Base-by-base conservation (phyloP, 1,140 invertebrate species). In the Procambarus virginalis region DNA sequence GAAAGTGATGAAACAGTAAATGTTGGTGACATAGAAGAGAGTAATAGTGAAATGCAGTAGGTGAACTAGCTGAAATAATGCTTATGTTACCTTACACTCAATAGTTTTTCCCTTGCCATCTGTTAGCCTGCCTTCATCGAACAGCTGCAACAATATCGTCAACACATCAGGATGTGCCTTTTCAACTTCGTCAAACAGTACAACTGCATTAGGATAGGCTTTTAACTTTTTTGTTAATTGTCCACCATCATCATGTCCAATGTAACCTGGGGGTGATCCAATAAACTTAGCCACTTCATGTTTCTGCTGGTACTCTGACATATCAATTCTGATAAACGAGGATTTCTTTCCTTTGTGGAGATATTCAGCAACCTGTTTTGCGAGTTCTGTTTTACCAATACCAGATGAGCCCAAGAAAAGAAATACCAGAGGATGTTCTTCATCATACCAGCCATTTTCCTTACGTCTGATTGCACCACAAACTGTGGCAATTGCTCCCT, bases 301-400 rank as follows among this genome's bases (percentile, higher is more conserved):
- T 94, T 97, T 98, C 93, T 98, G 96, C 94, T 98, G 98, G 94
- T 98, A 99, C 94, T 99, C 98, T 2, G 97, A 98, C 98, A 99
- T 99, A 93, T 99, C 98, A 1, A 99, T 94, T 46, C 98, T 94
- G 92, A 99, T 98, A 94, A 99, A 99, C 6, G 95, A 95, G 86
- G 96, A 94, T 2, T 95, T 94, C 93, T 94, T 94, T 93, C 97
- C 96, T 93, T 96, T 96, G 93, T 98, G 97, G 86, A 99, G 95
- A 94, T 98, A 99, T 20, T 90, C 90, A 58, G 92, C 95, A 9
- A 95, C 93, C 92, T 96, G 95, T 93, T 99, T 99, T 0, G 98
- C 98, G 80, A 99, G 94, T 94, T 99, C 98, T 64, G 98, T 99
- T 95, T 99, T 99, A 77, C 97, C 98, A 93, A 99, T 98, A 10